phyloP scores from a whole-genome alignment of 2,113 vertebrate genomes.

The Perccottus glenii region DNA sequence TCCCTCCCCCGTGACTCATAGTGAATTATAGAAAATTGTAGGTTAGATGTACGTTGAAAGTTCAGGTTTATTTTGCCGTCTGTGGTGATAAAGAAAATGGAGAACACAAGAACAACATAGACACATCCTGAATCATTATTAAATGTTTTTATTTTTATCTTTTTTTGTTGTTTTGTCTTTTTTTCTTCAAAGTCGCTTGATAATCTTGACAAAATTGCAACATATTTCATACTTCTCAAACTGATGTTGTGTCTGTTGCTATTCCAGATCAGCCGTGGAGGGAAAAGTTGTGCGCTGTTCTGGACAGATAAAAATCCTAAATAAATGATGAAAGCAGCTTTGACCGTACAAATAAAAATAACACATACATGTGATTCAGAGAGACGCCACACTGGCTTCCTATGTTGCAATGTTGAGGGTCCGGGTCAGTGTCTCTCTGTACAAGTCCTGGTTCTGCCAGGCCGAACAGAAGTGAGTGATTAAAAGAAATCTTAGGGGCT shows the following conservation, averaged over 20 bases:
- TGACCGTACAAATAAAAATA: conserved; percentile 65
- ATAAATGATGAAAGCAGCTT: conserved; percentile 74
- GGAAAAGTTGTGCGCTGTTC: conserved; percentile 72
- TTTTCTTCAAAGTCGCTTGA: conserved; percentile 74
- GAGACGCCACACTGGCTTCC: conserved; percentile 63
- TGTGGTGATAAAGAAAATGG: background rate
- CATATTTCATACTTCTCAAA: conserved; percentile 76
- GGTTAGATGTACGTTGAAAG: too few relatives aligned
- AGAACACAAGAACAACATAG: conserved; percentile 37
- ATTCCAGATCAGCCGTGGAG: conserved; percentile 75
- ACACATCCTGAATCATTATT: conserved; percentile 70
- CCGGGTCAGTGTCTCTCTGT: conserved; percentile 57
- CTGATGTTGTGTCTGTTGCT: conserved; percentile 71
- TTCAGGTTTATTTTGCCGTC: too few relatives aligned
- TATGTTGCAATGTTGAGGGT: conserved; percentile 40
- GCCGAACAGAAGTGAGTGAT: conserved; percentile 39
- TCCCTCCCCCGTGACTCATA: too few relatives aligned
- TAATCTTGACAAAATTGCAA: conserved; percentile 80
- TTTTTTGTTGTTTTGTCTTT: conserved; percentile 54
- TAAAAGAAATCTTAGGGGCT: conserved; percentile 62
- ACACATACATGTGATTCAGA: conserved; percentile 21
- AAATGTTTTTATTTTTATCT: conserved; percentile 78
- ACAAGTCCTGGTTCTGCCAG: conserved; percentile 44
- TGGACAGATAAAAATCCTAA: conserved; percentile 65
- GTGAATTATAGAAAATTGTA: too few relatives aligned